Evolutionary conservation across 2,888 invertebrate species (phyloP).

Genomic region (Rhamphomyia laevipes): DNA sequence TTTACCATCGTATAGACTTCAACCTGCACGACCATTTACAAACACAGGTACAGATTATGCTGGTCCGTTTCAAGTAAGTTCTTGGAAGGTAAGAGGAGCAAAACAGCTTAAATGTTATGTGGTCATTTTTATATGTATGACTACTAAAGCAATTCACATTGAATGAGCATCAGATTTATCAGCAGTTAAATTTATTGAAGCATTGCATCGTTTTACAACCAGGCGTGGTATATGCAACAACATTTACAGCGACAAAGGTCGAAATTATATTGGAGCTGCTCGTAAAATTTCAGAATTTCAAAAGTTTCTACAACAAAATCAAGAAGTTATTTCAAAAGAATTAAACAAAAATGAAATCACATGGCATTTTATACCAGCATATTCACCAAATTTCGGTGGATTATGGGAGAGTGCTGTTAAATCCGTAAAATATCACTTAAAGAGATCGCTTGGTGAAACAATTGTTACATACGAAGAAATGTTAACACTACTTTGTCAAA

Average conservation of each 20-base stretch:
- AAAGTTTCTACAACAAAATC: not conserved
- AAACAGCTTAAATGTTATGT: slow-evolving; percentile 14
- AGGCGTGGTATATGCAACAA: slow-evolving; percentile 16
- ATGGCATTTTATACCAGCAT: slow-evolving; percentile 11
- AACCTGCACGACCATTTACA: slow-evolving; percentile 3
- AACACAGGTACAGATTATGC: slow-evolving; percentile 10
- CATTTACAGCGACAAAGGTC: slow-evolving; percentile 20
- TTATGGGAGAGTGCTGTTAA: slow-evolving; percentile 24
- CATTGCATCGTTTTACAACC: slow-evolving; percentile 16
- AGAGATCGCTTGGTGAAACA: slow-evolving; percentile 14
- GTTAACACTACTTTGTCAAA: slow-evolving; percentile 16
- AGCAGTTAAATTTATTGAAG: slow-evolving; percentile 16
- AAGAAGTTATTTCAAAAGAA: slow-evolving; percentile 18
- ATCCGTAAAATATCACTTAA: slow-evolving; percentile 20
- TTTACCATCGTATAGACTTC: not conserved
- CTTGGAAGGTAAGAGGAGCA: slow-evolving; percentile 6
- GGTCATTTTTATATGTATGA: slow-evolving; percentile 15
- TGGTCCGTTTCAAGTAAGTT: slow-evolving; percentile 10
- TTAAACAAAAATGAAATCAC: slow-evolving; percentile 4
- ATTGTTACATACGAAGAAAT: slow-evolving; percentile 20
- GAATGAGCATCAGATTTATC: not conserved
- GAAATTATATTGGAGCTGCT: slow-evolving; percentile 19
- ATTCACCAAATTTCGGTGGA: slow-evolving; percentile 22
- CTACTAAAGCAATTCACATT: not conserved
- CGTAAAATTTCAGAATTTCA: slow-evolving; percentile 9